phyloP scores from a whole-genome alignment of 2,113 vertebrate genomes.

The Hippoglossus stenolepis region DNA sequence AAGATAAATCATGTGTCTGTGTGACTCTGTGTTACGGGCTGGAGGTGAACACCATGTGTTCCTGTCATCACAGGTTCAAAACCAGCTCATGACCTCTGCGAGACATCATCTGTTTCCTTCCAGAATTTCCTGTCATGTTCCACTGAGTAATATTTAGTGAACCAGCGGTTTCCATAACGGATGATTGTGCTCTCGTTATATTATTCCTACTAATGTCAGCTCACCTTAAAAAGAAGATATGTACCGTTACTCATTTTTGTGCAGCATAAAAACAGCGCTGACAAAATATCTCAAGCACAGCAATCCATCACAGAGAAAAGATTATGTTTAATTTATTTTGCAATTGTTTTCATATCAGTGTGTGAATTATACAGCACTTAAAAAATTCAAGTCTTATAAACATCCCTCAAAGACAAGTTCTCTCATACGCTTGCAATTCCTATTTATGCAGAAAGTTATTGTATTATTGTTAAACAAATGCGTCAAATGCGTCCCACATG shows the following conservation, averaged over 20 bases:
- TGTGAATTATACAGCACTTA: not conserved
- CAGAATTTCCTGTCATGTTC: constrained; percentile 65
- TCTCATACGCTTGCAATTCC: constrained; percentile 6
- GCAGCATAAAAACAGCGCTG: constrained; percentile 30
- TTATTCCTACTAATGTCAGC: constrained; percentile 23
- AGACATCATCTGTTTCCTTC: constrained; percentile 69
- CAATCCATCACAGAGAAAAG: constrained; percentile 33
- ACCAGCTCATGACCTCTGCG: constrained; percentile 60
- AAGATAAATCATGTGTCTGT: constrained; percentile 59
- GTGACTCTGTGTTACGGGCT: constrained; percentile 30
- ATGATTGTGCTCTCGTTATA: constrained; percentile 25
- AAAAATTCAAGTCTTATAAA: too few relatives aligned
- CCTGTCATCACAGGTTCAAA: constrained; percentile 74
- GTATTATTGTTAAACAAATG: not conserved
- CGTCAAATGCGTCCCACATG: too few relatives aligned
- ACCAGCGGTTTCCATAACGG: constrained; percentile 36
- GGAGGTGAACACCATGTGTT: constrained; percentile 65
- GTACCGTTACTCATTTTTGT: constrained; percentile 33
- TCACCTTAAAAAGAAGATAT: constrained; percentile 28
- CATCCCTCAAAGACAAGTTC: constrained; percentile 1
- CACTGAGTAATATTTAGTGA: constrained; percentile 46
- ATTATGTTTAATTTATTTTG: not conserved
- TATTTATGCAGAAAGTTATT: constrained; percentile 32
- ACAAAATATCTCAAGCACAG: constrained; percentile 20
- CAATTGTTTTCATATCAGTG: not conserved